These are phyloP conservation scores for Xenopus laevis DNA, from an alignment of 2,113 vertebrate species.

Conservation along the genomic window DNA sequence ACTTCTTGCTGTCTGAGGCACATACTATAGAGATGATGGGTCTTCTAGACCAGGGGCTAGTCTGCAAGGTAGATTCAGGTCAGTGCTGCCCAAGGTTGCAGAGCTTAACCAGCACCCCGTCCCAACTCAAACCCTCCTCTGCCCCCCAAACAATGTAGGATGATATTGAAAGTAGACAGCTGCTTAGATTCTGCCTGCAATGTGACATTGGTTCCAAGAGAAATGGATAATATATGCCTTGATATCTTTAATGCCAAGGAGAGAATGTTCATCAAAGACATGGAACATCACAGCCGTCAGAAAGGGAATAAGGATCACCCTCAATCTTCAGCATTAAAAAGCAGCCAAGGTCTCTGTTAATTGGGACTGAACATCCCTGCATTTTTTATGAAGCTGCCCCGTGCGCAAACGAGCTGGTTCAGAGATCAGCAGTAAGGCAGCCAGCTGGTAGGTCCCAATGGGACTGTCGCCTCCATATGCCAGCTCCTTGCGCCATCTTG, in stretches of 20 bases:
- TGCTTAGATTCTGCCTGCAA: neutral
- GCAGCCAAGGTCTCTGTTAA: neutral
- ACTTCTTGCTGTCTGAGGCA: too few species aligned
- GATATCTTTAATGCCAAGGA: too few species aligned
- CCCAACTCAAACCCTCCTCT: neutral
- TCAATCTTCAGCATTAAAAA: neutral
- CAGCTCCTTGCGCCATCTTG: too few species aligned
- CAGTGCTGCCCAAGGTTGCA: too few species aligned
- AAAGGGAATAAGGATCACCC: neutral
- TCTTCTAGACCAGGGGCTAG: too few species aligned
- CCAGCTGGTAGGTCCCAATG: neutral
- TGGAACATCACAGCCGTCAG: neutral
- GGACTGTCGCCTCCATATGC: too few species aligned
- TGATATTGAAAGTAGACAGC: neutral
- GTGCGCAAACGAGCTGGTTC: neutral
- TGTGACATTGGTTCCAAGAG: neutral
- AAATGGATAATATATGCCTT: too few species aligned
- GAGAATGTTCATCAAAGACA: neutral
- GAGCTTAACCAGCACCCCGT: too few species aligned
- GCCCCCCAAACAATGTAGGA: neutral
- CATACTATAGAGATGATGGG: too few species aligned
- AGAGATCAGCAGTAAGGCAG: neutral
- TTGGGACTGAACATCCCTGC: slow-evolving; percentile 12
- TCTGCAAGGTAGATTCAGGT: too few species aligned
- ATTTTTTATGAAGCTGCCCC: slow-evolving; percentile 21